Conservation (phyloP, 2,797 vertebrate species). For the Moxostoma hubbsi region DNA sequence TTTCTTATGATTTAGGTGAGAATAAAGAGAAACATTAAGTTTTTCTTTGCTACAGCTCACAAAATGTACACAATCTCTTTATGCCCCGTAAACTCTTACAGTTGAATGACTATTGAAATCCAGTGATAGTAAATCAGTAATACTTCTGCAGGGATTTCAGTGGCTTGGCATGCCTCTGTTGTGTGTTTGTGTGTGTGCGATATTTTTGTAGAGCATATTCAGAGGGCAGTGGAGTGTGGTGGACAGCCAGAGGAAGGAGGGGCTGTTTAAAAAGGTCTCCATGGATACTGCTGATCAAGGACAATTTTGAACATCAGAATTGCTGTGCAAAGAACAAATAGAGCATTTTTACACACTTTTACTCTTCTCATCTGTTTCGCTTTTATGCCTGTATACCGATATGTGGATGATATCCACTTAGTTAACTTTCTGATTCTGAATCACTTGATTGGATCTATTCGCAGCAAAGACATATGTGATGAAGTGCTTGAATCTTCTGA, state of each 20-base stretch:
- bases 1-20: conserved; percentile 6
- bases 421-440: neutral
- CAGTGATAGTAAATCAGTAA: conserved; percentile 16
- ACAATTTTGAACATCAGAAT: conserved; percentile 67
- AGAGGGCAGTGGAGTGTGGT: conserved; percentile 51
- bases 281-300: conserved; percentile 72
- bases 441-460: neutral
- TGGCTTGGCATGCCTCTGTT: conserved; percentile 16
- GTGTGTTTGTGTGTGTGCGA: conserved; percentile 22
- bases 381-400: neutral
- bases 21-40: conserved; percentile 11
- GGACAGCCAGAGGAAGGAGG: conserved; percentile 35
- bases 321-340: conserved; percentile 44
- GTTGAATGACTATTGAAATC: conserved; percentile 2
- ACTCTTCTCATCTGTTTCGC: neutral
- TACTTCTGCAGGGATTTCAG: conserved; percentile 17
- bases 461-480: neutral
- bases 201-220: conserved; percentile 32
- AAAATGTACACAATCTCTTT: conserved; percentile 18
- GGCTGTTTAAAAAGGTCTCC: conserved; percentile 74
- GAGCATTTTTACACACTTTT: conserved; percentile 8
- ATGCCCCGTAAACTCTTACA: conserved; percentile 12
- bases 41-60: conserved; percentile 15
- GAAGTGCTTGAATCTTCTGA: conserved; percentile 52
- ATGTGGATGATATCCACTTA: neutral